Percentiles rank a stretch among this genome's conserved stretches.
These are phyloP conservation scores for Cephonodes hylas DNA, from an alignment of 2,888 invertebrate species.

Conservation along the genomic window DNA sequence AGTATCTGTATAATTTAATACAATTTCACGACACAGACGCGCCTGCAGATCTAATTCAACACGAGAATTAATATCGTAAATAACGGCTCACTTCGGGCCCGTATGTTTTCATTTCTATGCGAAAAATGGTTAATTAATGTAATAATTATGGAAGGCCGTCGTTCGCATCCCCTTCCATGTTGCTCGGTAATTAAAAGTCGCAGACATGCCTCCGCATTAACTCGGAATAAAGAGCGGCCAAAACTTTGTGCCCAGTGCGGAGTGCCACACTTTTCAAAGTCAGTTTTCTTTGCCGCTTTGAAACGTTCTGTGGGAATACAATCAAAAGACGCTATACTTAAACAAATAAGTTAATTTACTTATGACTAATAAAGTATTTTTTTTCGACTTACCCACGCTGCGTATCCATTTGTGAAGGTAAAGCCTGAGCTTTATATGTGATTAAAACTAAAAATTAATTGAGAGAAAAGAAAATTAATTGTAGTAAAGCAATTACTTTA, in stretches of 20 bases:
- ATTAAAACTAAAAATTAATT: too few species aligned
- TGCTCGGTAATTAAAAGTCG: not conserved
- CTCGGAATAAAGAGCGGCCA: not conserved
- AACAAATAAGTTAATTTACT: too few species aligned
- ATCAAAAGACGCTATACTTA: not conserved
- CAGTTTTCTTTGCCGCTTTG: not conserved
- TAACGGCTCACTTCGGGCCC: not conserved
- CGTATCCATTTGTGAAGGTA: too few species aligned
- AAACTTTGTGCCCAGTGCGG: not conserved
- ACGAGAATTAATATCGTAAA: constrained; percentile 4
- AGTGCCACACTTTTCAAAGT: not conserved
- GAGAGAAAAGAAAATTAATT: too few species aligned
- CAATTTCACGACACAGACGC: not conserved
- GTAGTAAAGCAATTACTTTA: too few species aligned
- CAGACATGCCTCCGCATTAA: not conserved
- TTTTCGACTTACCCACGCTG: too few species aligned
- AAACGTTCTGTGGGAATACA: not conserved
- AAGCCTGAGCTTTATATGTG: too few species aligned
- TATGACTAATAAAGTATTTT: too few species aligned
- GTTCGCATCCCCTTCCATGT: not conserved
- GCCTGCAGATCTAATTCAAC: not conserved
- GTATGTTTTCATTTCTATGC: not conserved
- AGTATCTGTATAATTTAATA: not conserved
- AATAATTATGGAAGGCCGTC: not conserved
- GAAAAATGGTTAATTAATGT: constrained; percentile 4